Percentiles rank a stretch among this genome's conserved stretches.
These are phyloP conservation scores for Drosophila quadrilineata DNA, from an alignment of 1,140 invertebrate genomes.

Conservation along the genomic window DNA sequence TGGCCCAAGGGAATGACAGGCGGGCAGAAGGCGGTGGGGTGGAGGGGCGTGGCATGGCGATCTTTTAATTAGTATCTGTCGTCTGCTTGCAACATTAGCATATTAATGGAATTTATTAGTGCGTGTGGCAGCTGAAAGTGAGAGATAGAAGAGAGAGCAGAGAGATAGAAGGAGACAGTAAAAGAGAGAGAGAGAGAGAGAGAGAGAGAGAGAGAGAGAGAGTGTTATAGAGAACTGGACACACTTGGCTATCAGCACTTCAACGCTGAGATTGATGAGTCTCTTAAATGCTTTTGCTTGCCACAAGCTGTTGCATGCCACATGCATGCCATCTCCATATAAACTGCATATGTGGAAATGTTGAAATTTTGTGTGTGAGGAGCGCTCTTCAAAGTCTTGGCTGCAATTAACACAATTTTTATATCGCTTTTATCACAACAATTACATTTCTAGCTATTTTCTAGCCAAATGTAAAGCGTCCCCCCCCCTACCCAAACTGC, in stretches of 20 bases:
- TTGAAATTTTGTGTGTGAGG: not conserved
- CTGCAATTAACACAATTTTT: conserved; percentile 72
- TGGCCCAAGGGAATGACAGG: too few relatives aligned
- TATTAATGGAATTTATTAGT: conserved; percentile 67
- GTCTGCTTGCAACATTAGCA: conserved; percentile 58
- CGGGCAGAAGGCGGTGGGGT: not conserved
- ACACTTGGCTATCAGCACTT: conserved; percentile 61
- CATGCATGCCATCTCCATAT: not conserved
- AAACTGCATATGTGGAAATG: too few relatives aligned
- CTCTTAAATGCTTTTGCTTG: conserved; percentile 33
- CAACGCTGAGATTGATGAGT: conserved; percentile 56
- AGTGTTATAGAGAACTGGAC: too few relatives aligned
- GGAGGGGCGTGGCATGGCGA: conserved; percentile 6
- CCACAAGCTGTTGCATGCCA: conserved; percentile 2
- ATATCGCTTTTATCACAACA: conserved; percentile 60
- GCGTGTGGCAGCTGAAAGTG: too few relatives aligned
- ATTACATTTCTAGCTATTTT: conserved; percentile 48
- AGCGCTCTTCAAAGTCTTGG: conserved; percentile 25
- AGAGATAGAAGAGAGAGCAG: too few relatives aligned
- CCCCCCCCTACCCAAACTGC: conserved; percentile 7
- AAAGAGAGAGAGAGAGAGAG: too few relatives aligned
- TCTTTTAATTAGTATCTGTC: conserved; percentile 50
- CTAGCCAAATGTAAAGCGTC: too few relatives aligned
- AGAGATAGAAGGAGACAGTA: too few relatives aligned
- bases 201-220: too few relatives aligned